phyloP scores from a whole-genome alignment of 2,797 vertebrate species.

The Morus bassanus region DNA sequence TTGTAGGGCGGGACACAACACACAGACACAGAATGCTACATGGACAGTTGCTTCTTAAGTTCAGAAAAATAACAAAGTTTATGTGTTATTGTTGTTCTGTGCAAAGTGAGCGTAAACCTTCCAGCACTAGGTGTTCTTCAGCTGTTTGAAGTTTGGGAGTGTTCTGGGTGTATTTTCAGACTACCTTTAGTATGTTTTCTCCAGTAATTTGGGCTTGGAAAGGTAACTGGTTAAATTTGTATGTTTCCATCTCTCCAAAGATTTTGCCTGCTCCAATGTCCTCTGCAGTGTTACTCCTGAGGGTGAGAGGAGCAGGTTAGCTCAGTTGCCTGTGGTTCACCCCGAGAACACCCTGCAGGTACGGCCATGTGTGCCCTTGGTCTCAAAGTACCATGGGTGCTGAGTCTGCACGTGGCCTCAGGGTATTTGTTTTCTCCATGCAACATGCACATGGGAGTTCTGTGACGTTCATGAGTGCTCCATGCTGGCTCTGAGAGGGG shows the following conservation, averaged over 20 bases:
- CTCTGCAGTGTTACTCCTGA: not conserved
- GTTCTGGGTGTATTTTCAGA: not conserved
- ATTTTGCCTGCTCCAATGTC: rapidly evolving
- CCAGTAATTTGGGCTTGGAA: not conserved
- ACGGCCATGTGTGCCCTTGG: not conserved
- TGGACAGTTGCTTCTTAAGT: not conserved
- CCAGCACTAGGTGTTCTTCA: not conserved
- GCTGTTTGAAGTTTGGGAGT: not conserved
- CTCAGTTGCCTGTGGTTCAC: not conserved
- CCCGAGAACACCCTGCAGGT: not conserved
- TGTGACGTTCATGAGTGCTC: rapidly evolving
- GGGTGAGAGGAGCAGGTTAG: not conserved
- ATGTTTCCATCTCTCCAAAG: not conserved
- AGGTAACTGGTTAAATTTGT: not conserved
- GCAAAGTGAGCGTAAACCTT: not conserved
- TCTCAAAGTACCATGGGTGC: not conserved
- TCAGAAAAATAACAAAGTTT: not conserved
- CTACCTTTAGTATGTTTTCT: not conserved
- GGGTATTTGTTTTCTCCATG: not conserved
- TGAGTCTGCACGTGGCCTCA: not conserved
- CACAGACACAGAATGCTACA: not conserved
- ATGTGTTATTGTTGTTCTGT: not conserved
- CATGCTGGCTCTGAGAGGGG: not conserved
- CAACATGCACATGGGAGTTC: not conserved
- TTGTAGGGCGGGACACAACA: too few species aligned